Evolutionary conservation across 2,888 invertebrate genomes (phyloP).

Genomic region (Dendrolimus pini): DNA sequence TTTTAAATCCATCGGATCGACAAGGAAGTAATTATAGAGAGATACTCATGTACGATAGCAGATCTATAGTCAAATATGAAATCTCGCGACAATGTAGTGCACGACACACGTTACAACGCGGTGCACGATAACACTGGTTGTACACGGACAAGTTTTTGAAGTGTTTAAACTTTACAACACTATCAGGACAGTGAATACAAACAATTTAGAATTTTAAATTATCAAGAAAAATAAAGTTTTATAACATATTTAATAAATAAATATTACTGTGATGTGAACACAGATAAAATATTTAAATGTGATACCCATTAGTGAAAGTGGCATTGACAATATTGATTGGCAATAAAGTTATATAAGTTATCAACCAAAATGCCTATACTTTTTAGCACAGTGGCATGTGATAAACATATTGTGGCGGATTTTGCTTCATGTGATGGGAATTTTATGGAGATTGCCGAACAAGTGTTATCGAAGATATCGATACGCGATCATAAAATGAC

Average conservation of each 20-base stretch:
- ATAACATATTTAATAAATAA: no score
- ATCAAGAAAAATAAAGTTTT: no score
- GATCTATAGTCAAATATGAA: slow-evolving; percentile 5
- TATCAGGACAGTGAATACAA: no score
- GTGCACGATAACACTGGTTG: not conserved
- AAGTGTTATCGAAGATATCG: slow-evolving; percentile 88
- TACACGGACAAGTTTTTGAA: no score
- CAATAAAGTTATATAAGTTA: not conserved
- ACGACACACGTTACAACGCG: not conserved
- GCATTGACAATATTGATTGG: not conserved
- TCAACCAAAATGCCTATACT: slow-evolving; percentile 86
- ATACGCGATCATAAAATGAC: slow-evolving; percentile 89
- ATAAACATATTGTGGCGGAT: slow-evolving; percentile 85
- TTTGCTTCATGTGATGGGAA: slow-evolving; percentile 95
- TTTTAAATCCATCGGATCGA: slow-evolving; percentile 34
- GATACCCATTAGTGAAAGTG: slow-evolving; percentile 1
- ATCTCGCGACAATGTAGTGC: slow-evolving; percentile 4
- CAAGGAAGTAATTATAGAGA: slow-evolving; percentile 25
- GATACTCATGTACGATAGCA: slow-evolving; percentile 12
- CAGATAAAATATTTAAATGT: no score
- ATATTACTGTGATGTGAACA: no score
- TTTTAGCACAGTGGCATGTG: slow-evolving; percentile 90
- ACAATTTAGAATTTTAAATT: no score
- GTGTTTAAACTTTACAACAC: no score
- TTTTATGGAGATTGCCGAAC: slow-evolving; percentile 93